These are phyloP conservation scores for Notothenia coriiceps DNA, from an alignment of 2,113 vertebrate species.

Conservation along the genomic window DNA sequence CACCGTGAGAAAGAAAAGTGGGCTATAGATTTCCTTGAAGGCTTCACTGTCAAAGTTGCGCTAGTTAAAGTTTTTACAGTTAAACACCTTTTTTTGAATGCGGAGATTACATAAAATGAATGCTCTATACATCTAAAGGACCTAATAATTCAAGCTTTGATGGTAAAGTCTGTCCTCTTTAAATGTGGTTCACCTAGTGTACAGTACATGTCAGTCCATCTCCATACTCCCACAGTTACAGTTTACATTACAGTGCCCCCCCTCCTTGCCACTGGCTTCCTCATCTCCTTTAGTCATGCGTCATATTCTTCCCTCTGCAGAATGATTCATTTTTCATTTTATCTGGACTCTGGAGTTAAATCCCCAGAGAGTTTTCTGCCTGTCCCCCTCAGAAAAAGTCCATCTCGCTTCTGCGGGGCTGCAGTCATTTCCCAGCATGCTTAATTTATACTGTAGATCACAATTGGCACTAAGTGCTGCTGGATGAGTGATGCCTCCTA, in stretches of 20 bases:
- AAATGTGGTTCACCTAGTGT: not conserved
- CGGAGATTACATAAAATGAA: not conserved
- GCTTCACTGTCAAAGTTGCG: too few relatives aligned
- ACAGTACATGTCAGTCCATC: not conserved
- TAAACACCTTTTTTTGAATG: not conserved
- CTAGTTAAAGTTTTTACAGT: too few relatives aligned
- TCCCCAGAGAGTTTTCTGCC: conserved; percentile 49
- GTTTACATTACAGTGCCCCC: conserved; percentile 32
- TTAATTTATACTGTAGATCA: conserved; percentile 56
- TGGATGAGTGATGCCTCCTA: conserved; percentile 53
- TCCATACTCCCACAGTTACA: conserved; percentile 35
- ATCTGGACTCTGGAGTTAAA: conserved; percentile 63
- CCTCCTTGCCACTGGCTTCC: conserved; percentile 9
- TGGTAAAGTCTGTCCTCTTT: not conserved
- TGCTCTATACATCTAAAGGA: not conserved
- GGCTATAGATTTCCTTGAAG: not conserved
- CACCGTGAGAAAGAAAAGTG: not conserved
- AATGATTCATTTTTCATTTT: conserved; percentile 71
- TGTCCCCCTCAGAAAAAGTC: conserved; percentile 42
- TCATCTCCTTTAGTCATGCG: conserved; percentile 65
- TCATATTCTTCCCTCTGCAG: conserved; percentile 53
- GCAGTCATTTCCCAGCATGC: conserved; percentile 41
- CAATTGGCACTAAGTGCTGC: conserved; percentile 40
- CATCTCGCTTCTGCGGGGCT: conserved; percentile 6
- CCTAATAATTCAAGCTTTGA: not conserved